These are phyloP conservation scores for Pterostichus madidus DNA, from an alignment of 2,888 invertebrate species.

Conservation along the genomic window DNA sequence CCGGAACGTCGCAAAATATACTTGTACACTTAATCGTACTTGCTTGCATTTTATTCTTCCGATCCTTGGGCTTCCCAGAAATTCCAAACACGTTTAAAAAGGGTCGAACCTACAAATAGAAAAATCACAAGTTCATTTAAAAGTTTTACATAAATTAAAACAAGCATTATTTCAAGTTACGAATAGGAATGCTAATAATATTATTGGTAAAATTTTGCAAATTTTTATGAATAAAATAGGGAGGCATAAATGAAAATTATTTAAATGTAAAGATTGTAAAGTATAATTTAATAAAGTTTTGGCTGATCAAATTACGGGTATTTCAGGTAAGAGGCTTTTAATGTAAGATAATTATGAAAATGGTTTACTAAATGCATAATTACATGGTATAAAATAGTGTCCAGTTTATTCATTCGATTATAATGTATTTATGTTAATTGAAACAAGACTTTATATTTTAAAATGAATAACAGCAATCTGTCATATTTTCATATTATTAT, in stretches of 20 bases:
- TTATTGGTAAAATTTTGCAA: too few relatives aligned
- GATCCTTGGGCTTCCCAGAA: too few relatives aligned
- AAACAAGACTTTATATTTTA: conserved; percentile 8
- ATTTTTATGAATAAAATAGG: neutral
- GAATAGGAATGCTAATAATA: too few relatives aligned
- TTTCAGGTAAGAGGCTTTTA: conserved; percentile 49
- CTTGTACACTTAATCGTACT: too few relatives aligned
- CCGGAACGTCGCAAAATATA: too few relatives aligned
- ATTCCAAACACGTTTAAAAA: too few relatives aligned
- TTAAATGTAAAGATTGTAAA: conserved; percentile 14
- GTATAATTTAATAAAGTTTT: conserved; percentile 30
- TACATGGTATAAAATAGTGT: conserved; percentile 55
- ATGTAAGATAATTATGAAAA: conserved; percentile 58
- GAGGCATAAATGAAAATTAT: neutral
- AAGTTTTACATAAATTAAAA: too few relatives aligned
- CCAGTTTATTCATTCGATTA: conserved; percentile 52
- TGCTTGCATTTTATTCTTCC: too few relatives aligned
- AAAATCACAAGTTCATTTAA: too few relatives aligned
- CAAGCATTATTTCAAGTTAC: too few relatives aligned
- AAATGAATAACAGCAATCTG: conserved; percentile 32
- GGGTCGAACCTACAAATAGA: too few relatives aligned
- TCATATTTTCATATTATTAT: conserved; percentile 15
- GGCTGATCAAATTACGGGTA: conserved; percentile 49
- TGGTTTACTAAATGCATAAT: conserved; percentile 64
- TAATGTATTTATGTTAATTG: conserved; percentile 62